phyloP scores from a whole-genome alignment of 2,113 vertebrate species.

The Eulacestoma nigropectus region DNA sequence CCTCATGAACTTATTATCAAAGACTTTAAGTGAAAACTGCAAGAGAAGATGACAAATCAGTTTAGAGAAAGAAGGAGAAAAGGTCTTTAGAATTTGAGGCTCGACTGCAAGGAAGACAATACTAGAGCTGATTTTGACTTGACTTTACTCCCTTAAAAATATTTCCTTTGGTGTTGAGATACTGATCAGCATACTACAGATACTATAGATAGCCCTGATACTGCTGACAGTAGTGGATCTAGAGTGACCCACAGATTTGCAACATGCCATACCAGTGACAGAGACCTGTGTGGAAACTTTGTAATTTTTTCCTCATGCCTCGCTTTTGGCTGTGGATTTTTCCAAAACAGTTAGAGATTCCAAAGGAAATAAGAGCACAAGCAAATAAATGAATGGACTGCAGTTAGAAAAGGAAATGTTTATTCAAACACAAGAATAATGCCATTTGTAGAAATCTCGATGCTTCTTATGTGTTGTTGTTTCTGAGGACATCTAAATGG shows the following conservation, averaged over 20 bases:
- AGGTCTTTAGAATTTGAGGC: background rate
- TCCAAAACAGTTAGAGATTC: conserved; percentile 50
- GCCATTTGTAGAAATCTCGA: background rate
- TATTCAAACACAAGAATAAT: conserved; percentile 43
- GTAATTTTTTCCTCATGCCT: conserved; percentile 5
- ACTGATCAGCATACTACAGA: background rate
- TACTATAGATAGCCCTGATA: background rate
- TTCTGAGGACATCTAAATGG: background rate
- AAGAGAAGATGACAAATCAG: background rate
- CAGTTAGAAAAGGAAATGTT: conserved; percentile 31
- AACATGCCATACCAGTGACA: background rate
- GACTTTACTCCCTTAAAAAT: background rate
- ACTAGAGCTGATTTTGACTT: background rate
- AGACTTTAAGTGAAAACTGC: background rate
- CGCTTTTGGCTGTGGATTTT: background rate
- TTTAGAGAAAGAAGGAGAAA: background rate
- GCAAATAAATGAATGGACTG: conserved; percentile 40
- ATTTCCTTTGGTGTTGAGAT: background rate
- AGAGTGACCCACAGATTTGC: background rate
- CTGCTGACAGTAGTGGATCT: background rate
- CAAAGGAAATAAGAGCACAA: conserved; percentile 43
- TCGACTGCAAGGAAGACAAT: background rate
- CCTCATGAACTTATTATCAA: background rate
- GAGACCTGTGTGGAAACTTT: conserved; percentile 1
- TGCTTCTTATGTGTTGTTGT: background rate